A percentile compares a stretch with the other conserved stretches of the same genome.
phyloP scores from a whole-genome alignment of 1,140 invertebrate genomes.

The Cyphomyrmex costatus region DNA sequence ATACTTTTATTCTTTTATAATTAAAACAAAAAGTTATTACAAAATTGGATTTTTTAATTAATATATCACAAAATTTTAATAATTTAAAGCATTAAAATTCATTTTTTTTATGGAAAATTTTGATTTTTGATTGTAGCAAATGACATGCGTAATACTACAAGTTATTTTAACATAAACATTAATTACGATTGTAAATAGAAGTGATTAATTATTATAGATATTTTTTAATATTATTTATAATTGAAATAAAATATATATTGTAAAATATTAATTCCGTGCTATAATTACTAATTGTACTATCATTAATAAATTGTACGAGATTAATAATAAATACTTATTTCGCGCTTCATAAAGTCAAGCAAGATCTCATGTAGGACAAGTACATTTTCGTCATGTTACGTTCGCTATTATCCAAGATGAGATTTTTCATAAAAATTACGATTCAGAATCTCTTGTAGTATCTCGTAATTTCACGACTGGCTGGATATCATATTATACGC shows the following conservation, averaged over 20 bases:
- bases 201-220: background rate
- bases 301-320: background rate
- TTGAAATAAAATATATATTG: background rate
- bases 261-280: background rate
- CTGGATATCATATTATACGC: slow-evolving; percentile 38
- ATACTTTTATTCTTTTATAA: no score
- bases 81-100: no score
- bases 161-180: no score
- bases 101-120: no score
- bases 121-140: no score
- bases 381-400: background rate
- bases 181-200: background rate
- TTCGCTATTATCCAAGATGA: slow-evolving; percentile 15
- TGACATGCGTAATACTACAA: no score
- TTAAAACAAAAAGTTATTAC: no score
- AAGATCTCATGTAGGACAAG: background rate
- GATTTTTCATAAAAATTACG: slow-evolving; percentile 35
- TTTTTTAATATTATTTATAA: background rate
- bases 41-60: no score
- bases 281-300: background rate
- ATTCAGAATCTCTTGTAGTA: slow-evolving; percentile 49
- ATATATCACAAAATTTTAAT: no score
- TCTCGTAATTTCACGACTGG: slow-evolving; percentile 48
- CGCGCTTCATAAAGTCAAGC: background rate
- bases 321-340: background rate